Evolutionary conservation across 2,113 vertebrate species (phyloP).

Genomic region (Ariopsis seemanni): DNA sequence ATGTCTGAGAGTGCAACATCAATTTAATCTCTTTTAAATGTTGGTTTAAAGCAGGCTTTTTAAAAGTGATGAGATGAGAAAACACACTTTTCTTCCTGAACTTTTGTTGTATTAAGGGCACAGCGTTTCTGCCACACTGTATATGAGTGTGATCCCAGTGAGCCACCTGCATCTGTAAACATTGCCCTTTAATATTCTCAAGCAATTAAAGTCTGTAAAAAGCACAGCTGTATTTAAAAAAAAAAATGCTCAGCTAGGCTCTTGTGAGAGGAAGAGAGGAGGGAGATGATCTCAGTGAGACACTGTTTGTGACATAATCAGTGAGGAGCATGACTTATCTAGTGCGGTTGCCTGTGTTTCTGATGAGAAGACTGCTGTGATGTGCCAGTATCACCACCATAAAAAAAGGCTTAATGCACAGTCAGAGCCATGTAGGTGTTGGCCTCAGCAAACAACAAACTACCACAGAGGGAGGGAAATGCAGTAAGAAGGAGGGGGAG

Average conservation of each 20-base stretch:
- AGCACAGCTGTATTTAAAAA: not conserved
- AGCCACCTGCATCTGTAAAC: slow-evolving; percentile 39
- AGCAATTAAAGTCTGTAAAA: slow-evolving; percentile 55
- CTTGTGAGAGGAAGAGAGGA: not conserved
- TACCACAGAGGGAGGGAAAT: slow-evolving; percentile 12
- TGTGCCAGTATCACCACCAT: slow-evolving; percentile 53
- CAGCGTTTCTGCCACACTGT: slow-evolving; percentile 27
- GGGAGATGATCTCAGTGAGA: slow-evolving; percentile 33
- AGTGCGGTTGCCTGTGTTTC: slow-evolving; percentile 52
- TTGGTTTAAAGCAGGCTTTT: slow-evolving; percentile 40
- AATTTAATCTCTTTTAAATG: slow-evolving; percentile 58
- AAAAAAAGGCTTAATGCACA: slow-evolving; percentile 59
- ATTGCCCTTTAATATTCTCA: slow-evolving; percentile 46
- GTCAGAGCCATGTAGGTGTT: slow-evolving; percentile 58
- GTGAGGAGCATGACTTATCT: slow-evolving; percentile 64
- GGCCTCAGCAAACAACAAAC: slow-evolving; percentile 58
- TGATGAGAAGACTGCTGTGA: slow-evolving; percentile 55
- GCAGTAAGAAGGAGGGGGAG: not conserved
- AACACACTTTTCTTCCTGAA: slow-evolving; percentile 31
- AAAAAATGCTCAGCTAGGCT: slow-evolving; percentile 6
- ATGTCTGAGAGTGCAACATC: slow-evolving; percentile 51
- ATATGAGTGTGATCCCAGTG: slow-evolving; percentile 17
- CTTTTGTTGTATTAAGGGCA: slow-evolving; percentile 45
- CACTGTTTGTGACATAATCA: slow-evolving; percentile 61
- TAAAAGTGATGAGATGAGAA: slow-evolving; percentile 31